Percentiles rank a stretch among this genome's conserved stretches.
Conservation (phyloP, 1,140 invertebrate genomes). For the Mamestra configurata region DNA sequence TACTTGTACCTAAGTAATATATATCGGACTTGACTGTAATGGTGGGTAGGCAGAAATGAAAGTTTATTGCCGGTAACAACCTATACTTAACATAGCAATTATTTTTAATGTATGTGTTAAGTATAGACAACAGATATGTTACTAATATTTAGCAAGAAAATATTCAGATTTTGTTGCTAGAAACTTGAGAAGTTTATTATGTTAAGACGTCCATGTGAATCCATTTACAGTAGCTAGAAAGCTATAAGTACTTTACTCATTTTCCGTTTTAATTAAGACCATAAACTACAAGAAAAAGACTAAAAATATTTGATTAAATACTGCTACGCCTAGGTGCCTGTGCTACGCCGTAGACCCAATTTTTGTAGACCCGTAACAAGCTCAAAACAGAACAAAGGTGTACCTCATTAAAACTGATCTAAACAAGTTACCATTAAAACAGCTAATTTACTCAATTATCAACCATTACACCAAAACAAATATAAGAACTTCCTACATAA, state of each 20-base stretch:
- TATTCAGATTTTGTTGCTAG: background rate
- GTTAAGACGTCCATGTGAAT: no score
- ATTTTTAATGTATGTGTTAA: background rate
- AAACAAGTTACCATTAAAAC: background rate
- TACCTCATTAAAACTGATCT: background rate
- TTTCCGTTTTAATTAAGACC: no score
- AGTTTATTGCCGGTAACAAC: constrained; percentile 1
- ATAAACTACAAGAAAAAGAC: background rate
- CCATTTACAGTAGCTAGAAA: no score
- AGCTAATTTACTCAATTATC: background rate
- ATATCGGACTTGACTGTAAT: constrained; percentile 29
- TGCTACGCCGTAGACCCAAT: constrained; percentile 33
- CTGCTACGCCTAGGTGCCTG: background rate
- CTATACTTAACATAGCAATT: background rate
- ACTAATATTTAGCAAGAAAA: background rate
- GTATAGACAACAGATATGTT: background rate
- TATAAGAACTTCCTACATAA: background rate
- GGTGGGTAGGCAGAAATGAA: constrained; percentile 9
- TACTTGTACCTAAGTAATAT: constrained; percentile 17
- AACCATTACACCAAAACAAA: background rate
- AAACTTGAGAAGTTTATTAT: background rate
- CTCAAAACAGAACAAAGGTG: background rate
- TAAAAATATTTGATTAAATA: background rate
- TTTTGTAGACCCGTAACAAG: constrained; percentile 1
- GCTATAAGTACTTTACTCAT: no score